A percentile compares a stretch with the other conserved stretches of the same genome.
phyloP scores from a whole-genome alignment of 2,888 invertebrate genomes.

The Hypolimnas misippus region DNA sequence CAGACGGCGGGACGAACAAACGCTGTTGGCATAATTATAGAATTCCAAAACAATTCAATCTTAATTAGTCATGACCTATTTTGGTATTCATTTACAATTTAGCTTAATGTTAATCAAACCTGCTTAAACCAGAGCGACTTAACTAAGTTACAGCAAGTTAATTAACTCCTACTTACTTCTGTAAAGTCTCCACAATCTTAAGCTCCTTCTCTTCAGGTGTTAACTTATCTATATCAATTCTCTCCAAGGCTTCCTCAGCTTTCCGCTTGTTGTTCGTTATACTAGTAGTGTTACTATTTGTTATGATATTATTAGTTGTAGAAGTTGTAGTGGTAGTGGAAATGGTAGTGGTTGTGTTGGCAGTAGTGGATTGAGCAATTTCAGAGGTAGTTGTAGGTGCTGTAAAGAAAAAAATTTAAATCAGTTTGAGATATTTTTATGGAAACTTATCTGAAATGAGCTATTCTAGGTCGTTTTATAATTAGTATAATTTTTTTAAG shows the following conservation, averaged over 20 bases:
- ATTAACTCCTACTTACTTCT: slow-evolving; percentile 55
- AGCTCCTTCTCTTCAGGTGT: slow-evolving; percentile 61
- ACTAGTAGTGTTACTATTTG: slow-evolving; percentile 30
- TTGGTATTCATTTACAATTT: too few species aligned
- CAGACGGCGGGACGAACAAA: too few species aligned
- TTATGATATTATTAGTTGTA: slow-evolving; percentile 20
- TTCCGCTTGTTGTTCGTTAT: slow-evolving; percentile 56
- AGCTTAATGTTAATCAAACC: too few species aligned
- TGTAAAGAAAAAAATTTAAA: slow-evolving; percentile 21
- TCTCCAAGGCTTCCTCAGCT: slow-evolving; percentile 49
- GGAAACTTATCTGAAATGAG: too few species aligned
- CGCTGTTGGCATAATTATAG: too few species aligned
- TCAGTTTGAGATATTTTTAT: not conserved
- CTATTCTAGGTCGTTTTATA: too few species aligned
- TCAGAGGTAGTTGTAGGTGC: slow-evolving; percentile 18
- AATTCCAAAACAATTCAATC: too few species aligned
- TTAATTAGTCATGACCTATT: too few species aligned
- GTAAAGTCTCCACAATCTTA: slow-evolving; percentile 63
- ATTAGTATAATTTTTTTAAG: too few species aligned
- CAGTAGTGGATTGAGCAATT: slow-evolving; percentile 37
- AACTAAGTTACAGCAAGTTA: too few species aligned
- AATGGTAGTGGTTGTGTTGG: slow-evolving; percentile 16
- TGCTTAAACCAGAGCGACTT: too few species aligned
- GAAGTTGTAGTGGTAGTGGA: slow-evolving; percentile 21
- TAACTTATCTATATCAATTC: slow-evolving; percentile 52